Evolutionary conservation across 2,113 vertebrate genomes (phyloP).

Genomic region (Tapirus terrestris): DNA sequence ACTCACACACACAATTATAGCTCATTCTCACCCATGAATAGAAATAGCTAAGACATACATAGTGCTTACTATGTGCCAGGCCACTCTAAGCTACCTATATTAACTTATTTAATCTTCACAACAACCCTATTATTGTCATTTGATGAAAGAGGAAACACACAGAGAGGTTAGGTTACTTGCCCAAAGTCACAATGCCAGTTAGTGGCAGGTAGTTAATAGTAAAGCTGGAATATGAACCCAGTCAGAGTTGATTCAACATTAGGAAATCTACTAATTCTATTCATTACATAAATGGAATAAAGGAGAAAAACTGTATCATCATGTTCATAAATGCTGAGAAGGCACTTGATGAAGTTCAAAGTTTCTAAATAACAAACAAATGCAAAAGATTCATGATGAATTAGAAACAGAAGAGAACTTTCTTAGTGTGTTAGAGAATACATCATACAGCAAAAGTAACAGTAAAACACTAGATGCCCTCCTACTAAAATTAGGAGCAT

Average conservation of each 20-base stretch:
- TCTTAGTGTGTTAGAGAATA: background rate
- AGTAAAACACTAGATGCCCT: background rate
- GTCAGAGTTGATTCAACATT: background rate
- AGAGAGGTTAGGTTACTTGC: background rate
- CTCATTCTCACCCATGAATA: background rate
- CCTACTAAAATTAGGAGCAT: background rate
- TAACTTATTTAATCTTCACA: background rate
- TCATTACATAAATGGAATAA: background rate
- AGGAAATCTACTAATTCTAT: background rate
- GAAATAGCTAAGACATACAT: background rate
- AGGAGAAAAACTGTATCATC: background rate
- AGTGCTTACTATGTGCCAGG: background rate
- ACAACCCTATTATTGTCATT: background rate
- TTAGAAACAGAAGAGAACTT: background rate
- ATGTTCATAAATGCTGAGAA: background rate
- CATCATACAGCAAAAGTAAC: background rate
- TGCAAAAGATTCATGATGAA: background rate
- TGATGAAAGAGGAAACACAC: background rate
- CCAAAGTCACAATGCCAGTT: background rate
- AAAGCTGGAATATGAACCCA: background rate
- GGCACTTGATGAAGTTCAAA: background rate
- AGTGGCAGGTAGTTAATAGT: background rate
- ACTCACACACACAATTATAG: background rate
- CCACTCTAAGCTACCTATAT: background rate
- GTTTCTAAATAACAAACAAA: background rate